These are phyloP conservation scores for Pocillopora meandrina DNA, from an alignment of 92 coral and sea anemone species.

Conservation along the genomic window DNA sequence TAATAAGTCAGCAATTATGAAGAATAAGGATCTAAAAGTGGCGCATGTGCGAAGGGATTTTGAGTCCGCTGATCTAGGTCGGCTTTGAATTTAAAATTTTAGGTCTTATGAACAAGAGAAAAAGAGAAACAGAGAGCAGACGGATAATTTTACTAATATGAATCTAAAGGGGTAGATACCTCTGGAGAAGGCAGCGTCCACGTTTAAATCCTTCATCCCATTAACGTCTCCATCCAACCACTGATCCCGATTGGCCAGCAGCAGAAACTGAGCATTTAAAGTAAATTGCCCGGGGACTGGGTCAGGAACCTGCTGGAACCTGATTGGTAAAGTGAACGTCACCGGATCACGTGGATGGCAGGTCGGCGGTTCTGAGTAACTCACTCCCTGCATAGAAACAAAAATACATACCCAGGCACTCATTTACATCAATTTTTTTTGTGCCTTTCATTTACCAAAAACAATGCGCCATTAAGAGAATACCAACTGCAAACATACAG, in stretches of 20 bases:
- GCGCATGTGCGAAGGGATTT: no score
- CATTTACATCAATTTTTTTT: not conserved
- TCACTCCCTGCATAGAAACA: constrained; percentile 51
- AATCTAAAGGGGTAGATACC: constrained; percentile 34
- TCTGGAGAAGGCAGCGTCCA: constrained; percentile 86
- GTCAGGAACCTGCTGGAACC: constrained; percentile 97
- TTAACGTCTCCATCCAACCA: constrained; percentile 68
- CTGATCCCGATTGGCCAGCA: constrained; percentile 66
- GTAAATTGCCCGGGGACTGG: constrained; percentile 96
- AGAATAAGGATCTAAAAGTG: no score
- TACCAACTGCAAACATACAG: no score
- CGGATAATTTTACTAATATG: no score
- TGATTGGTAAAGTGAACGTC: constrained; percentile 93
- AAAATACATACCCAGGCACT: not conserved
- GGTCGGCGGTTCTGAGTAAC: constrained; percentile 73
- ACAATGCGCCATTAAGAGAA: not conserved
- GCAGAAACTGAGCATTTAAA: constrained; percentile 81
- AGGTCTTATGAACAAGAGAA: no score
- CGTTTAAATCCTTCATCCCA: constrained; percentile 45
- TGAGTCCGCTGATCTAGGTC: no score
- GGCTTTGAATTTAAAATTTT: no score
- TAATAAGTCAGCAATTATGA: no score
- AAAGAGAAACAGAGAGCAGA: no score
- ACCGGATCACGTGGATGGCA: constrained; percentile 88
- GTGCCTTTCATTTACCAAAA: not conserved